Evolutionary conservation across 2,113 vertebrate species (phyloP).

Genomic region (Varanus salvator): DNA sequence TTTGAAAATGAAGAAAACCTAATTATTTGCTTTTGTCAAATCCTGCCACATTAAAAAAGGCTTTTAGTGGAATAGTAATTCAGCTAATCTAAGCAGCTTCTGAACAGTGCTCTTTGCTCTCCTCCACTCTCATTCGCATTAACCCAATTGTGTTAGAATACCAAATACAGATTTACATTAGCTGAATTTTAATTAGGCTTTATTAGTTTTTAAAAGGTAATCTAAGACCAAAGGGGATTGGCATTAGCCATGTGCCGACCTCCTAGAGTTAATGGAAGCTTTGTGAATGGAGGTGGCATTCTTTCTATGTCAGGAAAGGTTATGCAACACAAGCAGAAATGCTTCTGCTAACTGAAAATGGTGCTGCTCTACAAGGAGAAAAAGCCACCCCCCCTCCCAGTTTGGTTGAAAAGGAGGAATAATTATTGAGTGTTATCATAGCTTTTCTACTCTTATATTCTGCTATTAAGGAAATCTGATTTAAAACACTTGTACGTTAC

Average conservation of each 20-base stretch:
- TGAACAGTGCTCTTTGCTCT: conserved; percentile 45
- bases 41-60: conserved; percentile 54
- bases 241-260: not conserved
- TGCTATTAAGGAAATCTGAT: not conserved
- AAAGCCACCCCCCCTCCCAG: not conserved
- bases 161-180: conserved; percentile 48
- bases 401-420: not conserved
- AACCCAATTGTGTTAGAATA: conserved; percentile 50
- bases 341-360: not conserved
- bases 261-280: conserved; percentile 28
- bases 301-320: not conserved
- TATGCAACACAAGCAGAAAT: not conserved
- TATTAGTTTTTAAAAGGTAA: conserved; percentile 59
- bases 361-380: not conserved
- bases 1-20: conserved; percentile 49
- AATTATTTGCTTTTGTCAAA: conserved; percentile 65
- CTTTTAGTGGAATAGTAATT: conserved; percentile 61
- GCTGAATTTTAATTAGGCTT: conserved; percentile 52
- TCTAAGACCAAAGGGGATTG: conserved; percentile 30
- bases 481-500: too few species aligned
- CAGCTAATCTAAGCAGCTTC: conserved; percentile 43
- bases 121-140: conserved; percentile 38
- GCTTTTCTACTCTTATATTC: not conserved
- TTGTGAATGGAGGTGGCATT: conserved; percentile 37
- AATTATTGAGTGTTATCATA: not conserved